Evolutionary conservation across 1,140 invertebrate genomes (phyloP).

Genomic region (Chironomus striatipennis): DNA sequence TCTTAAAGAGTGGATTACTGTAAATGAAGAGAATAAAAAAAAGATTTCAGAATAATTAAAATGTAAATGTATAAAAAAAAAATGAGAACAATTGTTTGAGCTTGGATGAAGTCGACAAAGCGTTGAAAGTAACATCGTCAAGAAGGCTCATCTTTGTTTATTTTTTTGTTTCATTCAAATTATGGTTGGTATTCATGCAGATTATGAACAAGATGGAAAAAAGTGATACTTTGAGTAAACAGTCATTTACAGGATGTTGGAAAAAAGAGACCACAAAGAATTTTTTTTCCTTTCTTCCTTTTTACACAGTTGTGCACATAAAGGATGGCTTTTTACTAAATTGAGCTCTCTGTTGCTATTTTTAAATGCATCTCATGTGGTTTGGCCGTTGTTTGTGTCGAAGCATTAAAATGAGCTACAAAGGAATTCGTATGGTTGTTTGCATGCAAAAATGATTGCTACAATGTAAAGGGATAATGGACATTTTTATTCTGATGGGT

Average conservation of each 20-base stretch:
- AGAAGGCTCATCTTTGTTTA: not conserved
- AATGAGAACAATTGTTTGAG: too few relatives aligned
- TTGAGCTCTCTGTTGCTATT: not conserved
- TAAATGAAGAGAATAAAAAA: not conserved
- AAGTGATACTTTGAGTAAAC: not conserved
- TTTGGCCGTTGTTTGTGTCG: not conserved
- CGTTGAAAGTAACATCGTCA: too few relatives aligned
- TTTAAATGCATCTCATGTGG: slow-evolving; percentile 7
- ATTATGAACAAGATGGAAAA: not conserved
- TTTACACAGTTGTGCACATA: not conserved
- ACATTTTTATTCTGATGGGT: not conserved
- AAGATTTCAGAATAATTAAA: not conserved
- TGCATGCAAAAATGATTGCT: too few relatives aligned
- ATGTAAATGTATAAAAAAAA: too few relatives aligned
- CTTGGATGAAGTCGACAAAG: too few relatives aligned
- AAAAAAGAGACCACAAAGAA: slow-evolving; percentile 5
- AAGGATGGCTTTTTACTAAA: not conserved
- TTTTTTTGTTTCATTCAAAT: not conserved
- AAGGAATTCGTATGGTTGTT: too few relatives aligned
- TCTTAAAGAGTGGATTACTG: slow-evolving; percentile 36
- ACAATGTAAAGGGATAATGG: not conserved
- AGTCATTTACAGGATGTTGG: not conserved
- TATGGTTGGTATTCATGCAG: not conserved
- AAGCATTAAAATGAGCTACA: not conserved
- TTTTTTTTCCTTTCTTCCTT: not conserved